Evolutionary conservation across 2,888 invertebrate species (phyloP), one percentile per base, ranked within the genome.

Genomic region (Ophion obscuratus): DNA sequence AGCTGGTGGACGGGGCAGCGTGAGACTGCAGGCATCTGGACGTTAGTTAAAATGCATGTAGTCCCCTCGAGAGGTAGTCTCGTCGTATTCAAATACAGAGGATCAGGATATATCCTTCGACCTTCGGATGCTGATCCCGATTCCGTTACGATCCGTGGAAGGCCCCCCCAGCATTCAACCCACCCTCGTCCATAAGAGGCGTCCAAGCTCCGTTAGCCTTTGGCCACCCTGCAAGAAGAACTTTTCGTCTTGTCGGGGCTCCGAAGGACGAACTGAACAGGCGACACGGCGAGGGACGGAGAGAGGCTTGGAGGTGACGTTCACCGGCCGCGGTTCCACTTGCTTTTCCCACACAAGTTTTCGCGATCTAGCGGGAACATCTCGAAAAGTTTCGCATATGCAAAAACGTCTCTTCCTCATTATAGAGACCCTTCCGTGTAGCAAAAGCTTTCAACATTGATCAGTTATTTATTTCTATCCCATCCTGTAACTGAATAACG

Each of bases 41-140:
- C 92, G 92, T 92, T 94, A 94, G 93, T 94, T 94, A 94, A 94
- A 94, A 94, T 94, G 93, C 93, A 94, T 94, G 94, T 94, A 93
- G 93, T 93, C 94, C 91, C 91, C 90, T 88, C 76, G 85, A 86
- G 87, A 86, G 87, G 83, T 88, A 90, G 91, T 92, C 92, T 78
- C 86, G 59, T 92, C 94, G 93, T 94, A 94, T 94, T 94, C 94
- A 94, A 94, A 94, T 94, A 94, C 92, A 92, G 78, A 86, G 93
- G 93, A 94, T 93, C 93, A 94, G 93, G 83, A 87, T 91, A 91
- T 86, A 91, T 92, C 90, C 91, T 91, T 91, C 92, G 92, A 92
- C 92, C 92, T 92, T 91, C 90, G 90, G 89, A 89, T 90, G 89
- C 92, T 92, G 93, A 93, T 93, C 92, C 91, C 90, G 91, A 92